phyloP scores from a whole-genome alignment of 2,888 invertebrate genomes.

The Caenorhabditis sulstoni region DNA sequence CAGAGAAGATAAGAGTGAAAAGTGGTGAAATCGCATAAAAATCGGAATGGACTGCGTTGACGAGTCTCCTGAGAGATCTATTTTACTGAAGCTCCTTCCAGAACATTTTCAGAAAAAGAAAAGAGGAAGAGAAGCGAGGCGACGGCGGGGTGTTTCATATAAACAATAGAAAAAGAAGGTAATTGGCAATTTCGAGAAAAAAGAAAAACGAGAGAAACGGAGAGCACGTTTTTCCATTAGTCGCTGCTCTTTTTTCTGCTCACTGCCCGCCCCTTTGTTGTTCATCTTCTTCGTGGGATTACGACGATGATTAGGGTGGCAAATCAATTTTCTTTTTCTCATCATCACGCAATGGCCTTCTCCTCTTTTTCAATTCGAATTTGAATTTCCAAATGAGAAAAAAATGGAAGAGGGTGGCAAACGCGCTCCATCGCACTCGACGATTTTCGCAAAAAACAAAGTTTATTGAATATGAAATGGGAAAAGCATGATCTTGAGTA shows the following conservation, averaged over 20 bases:
- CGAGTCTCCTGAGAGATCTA: too few species aligned
- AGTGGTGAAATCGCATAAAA: too few species aligned
- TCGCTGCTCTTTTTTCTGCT: background rate
- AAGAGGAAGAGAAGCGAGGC: background rate
- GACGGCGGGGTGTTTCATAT: constrained; percentile 3
- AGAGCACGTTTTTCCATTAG: constrained; percentile 4
- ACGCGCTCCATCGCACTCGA: too few species aligned
- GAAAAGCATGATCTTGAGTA: too few species aligned
- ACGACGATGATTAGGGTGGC: constrained; percentile 3
- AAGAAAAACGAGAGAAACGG: background rate
- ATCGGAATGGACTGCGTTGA: too few species aligned
- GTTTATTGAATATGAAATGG: too few species aligned
- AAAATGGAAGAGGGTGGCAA: too few species aligned
- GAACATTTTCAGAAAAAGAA: constrained; percentile 9
- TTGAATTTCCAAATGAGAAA: too few species aligned
- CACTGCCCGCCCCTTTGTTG: constrained; percentile 5
- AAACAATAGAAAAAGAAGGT: constrained; percentile 14
- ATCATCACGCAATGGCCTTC: background rate
- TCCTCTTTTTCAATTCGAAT: background rate
- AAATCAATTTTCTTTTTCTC: constrained; percentile 6
- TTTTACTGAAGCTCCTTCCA: too few species aligned
- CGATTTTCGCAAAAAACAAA: too few species aligned
- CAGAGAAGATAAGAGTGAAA: too few species aligned
- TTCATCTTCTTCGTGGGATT: constrained; percentile 9
- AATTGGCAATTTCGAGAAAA: constrained; percentile 27